Base-by-base conservation (phyloP, 1,140 invertebrate genomes). In the Pseudomyrmex concolor region DNA sequence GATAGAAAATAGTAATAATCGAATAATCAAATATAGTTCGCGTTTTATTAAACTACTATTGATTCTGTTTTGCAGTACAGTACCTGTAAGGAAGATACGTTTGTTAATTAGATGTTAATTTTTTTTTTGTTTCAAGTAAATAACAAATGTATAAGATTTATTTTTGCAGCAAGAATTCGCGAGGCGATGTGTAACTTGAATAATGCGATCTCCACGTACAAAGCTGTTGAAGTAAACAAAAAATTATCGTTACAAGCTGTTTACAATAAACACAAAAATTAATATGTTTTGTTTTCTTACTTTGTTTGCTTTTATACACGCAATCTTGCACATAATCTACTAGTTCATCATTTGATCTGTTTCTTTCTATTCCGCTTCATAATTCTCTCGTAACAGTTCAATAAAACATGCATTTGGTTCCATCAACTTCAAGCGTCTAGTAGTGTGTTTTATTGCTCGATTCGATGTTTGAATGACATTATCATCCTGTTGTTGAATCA, bases 261-360 rank as follows among this genome's bases (percentile, higher is more conserved):
- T 54, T 9, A 19, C 7, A 78, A 8, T 78, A 82, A 68, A 64
- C 68, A 5, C 15, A 17, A 72, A 62, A 55, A 60, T 45, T 59
- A 68, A 64, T 76, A 57, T 62, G 66, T 74, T 45, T 72, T 15
- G 15, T 70, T 57, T 80, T 68, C 10, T 82, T 45, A 60, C 10
- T 74, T 13, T 82, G 17, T 84, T 67, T 59, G 43, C 45, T 63
- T 15, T 73, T 83, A 22, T 66, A 60, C 70, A 86, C 51, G 57
- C 48, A 83, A 83, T 72, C 55, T 64, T 59, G 22, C 67, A 60
- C 45, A 13, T 45, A 77, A 50, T 77, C n/a, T 68, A 13, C 9
- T n/a, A n/a, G 34, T 66, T 25, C 25, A 70, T 48, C 60, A 19
- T 9, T 77, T 8, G 17, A 86, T 34, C 63, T 55, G 55, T 55